phyloP scores from a whole-genome alignment of 2,888 invertebrate genomes.

The Oxytorus armatus region DNA sequence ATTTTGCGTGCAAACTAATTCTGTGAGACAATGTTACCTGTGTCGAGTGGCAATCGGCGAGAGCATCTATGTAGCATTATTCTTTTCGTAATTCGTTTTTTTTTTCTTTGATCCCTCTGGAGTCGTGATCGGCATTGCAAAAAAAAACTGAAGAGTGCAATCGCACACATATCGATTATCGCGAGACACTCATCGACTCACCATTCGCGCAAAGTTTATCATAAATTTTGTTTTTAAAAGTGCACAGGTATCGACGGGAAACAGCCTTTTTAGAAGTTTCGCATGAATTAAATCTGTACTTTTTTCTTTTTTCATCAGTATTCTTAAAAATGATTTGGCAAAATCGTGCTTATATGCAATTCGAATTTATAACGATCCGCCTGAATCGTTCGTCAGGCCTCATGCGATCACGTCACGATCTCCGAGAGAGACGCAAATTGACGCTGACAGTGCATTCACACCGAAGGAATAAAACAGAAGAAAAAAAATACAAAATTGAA shows the following conservation, averaged over 20 bases:
- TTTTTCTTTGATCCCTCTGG: conserved; percentile 4
- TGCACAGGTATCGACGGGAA: not conserved
- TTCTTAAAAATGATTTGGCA: conserved; percentile 22
- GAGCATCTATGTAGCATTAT: conserved; percentile 26
- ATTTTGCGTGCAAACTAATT: conserved; percentile 58
- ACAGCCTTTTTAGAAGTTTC: conserved; percentile 5
- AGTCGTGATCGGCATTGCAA: conserved; percentile 41
- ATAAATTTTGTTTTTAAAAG: not conserved
- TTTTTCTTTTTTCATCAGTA: conserved; percentile 18
- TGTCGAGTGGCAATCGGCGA: conserved; percentile 51
- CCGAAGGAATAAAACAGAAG: conserved; percentile 9
- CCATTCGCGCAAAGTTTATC: conserved; percentile 37
- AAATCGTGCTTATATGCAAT: conserved; percentile 24
- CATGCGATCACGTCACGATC: too few species aligned
- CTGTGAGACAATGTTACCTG: conserved; percentile 62
- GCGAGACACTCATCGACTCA: conserved; percentile 23
- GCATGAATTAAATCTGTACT: too few species aligned
- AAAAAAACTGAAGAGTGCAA: conserved; percentile 30
- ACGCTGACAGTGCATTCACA: conserved; percentile 9
- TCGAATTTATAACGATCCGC: not conserved
- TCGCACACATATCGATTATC: conserved; percentile 37
- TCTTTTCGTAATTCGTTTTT: conserved; percentile 29
- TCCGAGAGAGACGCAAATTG: conserved; percentile 12
- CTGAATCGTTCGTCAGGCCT: too few species aligned
- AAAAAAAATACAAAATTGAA: conserved; percentile 26